phyloP scores from a whole-genome alignment of 1,140 invertebrate genomes.

The Drosophila kepulauana region DNA sequence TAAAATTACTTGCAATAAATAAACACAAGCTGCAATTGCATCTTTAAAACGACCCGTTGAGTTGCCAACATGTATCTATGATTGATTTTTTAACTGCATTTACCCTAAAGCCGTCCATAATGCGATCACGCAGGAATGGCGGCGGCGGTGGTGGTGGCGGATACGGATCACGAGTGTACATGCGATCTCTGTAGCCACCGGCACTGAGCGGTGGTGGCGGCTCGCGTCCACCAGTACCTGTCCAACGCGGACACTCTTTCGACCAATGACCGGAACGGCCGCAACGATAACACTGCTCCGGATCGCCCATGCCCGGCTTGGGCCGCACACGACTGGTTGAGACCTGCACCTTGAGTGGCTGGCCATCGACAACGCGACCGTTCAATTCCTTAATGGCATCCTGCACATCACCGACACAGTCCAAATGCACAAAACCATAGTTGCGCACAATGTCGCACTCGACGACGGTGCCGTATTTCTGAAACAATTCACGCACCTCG shows the following conservation, averaged over 20 bases:
- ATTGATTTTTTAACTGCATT: conserved; percentile 68
- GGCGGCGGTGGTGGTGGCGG: conserved; percentile 93
- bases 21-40: neutral
- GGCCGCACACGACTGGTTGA: conserved; percentile 96
- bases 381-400: conserved; percentile 94
- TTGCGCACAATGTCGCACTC: conserved; percentile 96
- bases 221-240: conserved; percentile 86
- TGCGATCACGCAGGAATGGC: conserved; percentile 93
- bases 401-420: conserved; percentile 92
- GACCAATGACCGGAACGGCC: conserved; percentile 97
- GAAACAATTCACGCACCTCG: conserved; percentile 94
- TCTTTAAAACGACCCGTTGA: conserved; percentile 68
- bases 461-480: conserved; percentile 94
- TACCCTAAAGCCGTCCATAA: conserved; percentile 95
- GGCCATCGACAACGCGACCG: conserved; percentile 93
- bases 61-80: conserved; percentile 4
- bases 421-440: conserved; percentile 96
- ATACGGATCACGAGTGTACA: conserved; percentile 93
- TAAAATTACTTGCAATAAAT: neutral
- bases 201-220: conserved; percentile 73
- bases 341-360: conserved; percentile 95
- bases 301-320: conserved; percentile 97
- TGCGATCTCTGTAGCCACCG: conserved; percentile 90
- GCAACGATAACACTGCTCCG: conserved; percentile 97
- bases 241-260: conserved; percentile 94